Percentiles rank a stretch among this genome's conserved stretches.
Conservation (phyloP, 2,888 invertebrate species). For the Mythimna loreyi region DNA sequence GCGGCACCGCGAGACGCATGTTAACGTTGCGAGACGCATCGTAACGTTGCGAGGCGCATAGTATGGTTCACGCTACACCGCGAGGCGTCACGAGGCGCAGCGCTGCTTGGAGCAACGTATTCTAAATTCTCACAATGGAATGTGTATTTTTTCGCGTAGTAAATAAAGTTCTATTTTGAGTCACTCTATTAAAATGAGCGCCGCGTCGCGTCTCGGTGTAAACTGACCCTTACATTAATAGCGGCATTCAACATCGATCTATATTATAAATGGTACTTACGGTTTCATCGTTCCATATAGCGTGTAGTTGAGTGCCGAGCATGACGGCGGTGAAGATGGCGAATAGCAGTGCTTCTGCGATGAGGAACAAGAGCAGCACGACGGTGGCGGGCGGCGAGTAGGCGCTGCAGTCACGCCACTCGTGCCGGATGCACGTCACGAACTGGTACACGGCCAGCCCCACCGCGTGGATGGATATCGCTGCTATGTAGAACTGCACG, state of each 20-base stretch:
- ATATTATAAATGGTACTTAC: conserved; percentile 88
- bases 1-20: too few relatives aligned
- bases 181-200: too few relatives aligned
- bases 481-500: conserved; percentile 98
- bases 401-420: conserved; percentile 98
- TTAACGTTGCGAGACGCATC: too few relatives aligned
- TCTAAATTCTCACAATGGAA: too few relatives aligned
- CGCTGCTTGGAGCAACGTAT: too few relatives aligned
- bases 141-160: too few relatives aligned
- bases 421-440: conserved; percentile 97
- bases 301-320: conserved; percentile 98
- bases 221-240: conserved; percentile 66
- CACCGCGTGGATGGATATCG: conserved; percentile 98
- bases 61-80: too few relatives aligned
- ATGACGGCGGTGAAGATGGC: conserved; percentile 99
- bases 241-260: conserved; percentile 68
- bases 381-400: conserved; percentile 99
- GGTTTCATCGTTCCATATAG: conserved; percentile 99
- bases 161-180: too few relatives aligned
- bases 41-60: too few relatives aligned
- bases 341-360: conserved; percentile 98
- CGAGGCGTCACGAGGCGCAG: too few relatives aligned
- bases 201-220: too few relatives aligned
- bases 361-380: conserved; percentile 96
- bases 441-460: conserved; percentile 98